Evolutionary conservation across 2,113 vertebrate genomes (phyloP).

Genomic region (Cathartes aura): DNA sequence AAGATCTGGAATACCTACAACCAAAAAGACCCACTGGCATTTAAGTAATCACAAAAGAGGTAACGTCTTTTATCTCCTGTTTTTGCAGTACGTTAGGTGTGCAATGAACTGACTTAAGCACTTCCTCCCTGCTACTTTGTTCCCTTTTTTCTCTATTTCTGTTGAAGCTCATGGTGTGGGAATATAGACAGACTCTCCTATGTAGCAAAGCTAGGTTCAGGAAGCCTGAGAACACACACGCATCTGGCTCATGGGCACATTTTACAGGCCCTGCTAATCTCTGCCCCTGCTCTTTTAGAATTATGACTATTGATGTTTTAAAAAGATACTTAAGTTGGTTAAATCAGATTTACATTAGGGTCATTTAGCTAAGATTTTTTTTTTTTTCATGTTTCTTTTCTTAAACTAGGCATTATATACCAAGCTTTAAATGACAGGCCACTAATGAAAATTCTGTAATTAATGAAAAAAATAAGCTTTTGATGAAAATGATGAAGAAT

Average conservation of each 20-base stretch:
- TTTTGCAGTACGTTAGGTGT: not conserved
- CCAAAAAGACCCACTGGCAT: not conserved
- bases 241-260: not conserved
- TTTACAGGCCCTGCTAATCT: not conserved
- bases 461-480: not conserved
- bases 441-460: not conserved
- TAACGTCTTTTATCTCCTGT: not conserved
- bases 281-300: not conserved
- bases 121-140: not conserved
- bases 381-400: not conserved
- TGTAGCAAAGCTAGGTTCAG: not conserved
- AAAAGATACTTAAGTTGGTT: not conserved
- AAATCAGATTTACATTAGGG: not conserved
- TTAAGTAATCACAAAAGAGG: not conserved
- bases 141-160: not conserved
- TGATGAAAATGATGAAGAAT: not conserved
- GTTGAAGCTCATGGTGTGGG: not conserved
- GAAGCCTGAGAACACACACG: not conserved
- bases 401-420: not conserved
- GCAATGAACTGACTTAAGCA: not conserved
- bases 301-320: not conserved
- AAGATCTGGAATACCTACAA: not conserved
- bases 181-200: rapidly evolving
- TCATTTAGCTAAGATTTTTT: not conserved
- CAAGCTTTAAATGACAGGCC: not conserved